These are phyloP conservation scores for Sinocyclocheilus rhinocerous DNA, from an alignment of 2,113 vertebrate species.

Conservation along the genomic window DNA sequence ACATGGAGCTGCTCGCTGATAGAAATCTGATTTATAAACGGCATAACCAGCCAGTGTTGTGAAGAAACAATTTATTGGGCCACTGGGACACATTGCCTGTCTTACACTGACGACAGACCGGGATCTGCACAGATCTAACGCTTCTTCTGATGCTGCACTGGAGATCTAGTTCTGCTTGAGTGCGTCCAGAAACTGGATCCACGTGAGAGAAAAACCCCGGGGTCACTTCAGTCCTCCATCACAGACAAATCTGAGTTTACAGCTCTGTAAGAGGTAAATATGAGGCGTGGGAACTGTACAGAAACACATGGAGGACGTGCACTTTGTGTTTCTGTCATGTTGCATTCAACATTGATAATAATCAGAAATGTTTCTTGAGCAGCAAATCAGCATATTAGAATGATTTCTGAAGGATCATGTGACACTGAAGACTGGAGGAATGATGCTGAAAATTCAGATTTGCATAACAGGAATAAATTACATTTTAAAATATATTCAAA, in stretches of 20 bases:
- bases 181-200: neutral
- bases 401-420: too few species aligned
- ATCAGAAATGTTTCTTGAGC: too few species aligned
- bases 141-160: neutral
- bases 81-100: slow-evolving; percentile 12
- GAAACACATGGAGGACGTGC: neutral
- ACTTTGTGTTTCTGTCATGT: neutral
- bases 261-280: neutral
- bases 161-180: neutral
- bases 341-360: too few species aligned
- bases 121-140: neutral
- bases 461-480: too few species aligned
- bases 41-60: neutral
- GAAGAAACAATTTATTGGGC: neutral
- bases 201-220: slow-evolving; percentile 1
- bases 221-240: slow-evolving; percentile 7
- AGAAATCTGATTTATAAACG: slow-evolving; percentile 21
- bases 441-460: too few species aligned
- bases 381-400: too few species aligned
- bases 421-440: too few species aligned
- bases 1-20: slow-evolving; percentile 44
- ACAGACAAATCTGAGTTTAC: neutral
- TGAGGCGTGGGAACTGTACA: neutral
- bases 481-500: too few species aligned
- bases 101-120: neutral